These are phyloP conservation scores for Cheilosia impressa DNA, from an alignment of 2,888 invertebrate genomes.

Conservation along the genomic window DNA sequence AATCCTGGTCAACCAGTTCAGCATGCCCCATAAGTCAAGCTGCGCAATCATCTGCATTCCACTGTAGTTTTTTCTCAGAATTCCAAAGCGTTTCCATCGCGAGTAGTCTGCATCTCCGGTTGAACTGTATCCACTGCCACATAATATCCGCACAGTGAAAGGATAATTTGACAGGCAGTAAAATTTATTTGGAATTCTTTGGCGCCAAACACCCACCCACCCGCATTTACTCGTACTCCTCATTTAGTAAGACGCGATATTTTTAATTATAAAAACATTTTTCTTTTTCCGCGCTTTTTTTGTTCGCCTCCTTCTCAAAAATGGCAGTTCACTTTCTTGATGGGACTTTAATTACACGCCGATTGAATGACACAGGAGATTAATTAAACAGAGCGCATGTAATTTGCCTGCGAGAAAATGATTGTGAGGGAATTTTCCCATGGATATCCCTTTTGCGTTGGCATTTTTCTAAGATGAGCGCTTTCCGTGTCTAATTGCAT, in stretches of 20 bases:
- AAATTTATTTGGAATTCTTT: constrained; percentile 67
- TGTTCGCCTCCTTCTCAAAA: constrained; percentile 48
- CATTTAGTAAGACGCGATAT: constrained; percentile 65
- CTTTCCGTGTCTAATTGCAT: constrained; percentile 58
- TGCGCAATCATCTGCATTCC: constrained; percentile 42
- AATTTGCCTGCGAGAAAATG: constrained; percentile 54
- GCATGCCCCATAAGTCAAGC: constrained; percentile 28
- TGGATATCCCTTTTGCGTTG: constrained; percentile 11
- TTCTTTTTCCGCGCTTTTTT: constrained; percentile 36
- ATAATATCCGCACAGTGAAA: constrained; percentile 32
- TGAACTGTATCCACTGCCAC: constrained; percentile 15
- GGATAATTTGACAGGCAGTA: constrained; percentile 65
- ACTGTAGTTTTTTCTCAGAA: constrained; percentile 6
- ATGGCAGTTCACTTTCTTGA: constrained; percentile 73
- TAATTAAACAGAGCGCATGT: constrained; percentile 76
- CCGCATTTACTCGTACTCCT: constrained; percentile 33
- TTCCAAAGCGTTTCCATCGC: constrained; percentile 32
- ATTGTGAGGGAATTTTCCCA: constrained; percentile 59
- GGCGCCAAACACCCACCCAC: neutral
- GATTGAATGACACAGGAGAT: constrained; percentile 78
- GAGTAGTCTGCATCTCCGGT: constrained; percentile 13
- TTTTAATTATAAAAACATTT: constrained; percentile 75
- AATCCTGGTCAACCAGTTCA: constrained; percentile 38
- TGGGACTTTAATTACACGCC: constrained; percentile 78
- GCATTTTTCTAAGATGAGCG: constrained; percentile 52